phyloP scores from a whole-genome alignment of 2,888 invertebrate species.

The Masnerella sp. region DNA sequence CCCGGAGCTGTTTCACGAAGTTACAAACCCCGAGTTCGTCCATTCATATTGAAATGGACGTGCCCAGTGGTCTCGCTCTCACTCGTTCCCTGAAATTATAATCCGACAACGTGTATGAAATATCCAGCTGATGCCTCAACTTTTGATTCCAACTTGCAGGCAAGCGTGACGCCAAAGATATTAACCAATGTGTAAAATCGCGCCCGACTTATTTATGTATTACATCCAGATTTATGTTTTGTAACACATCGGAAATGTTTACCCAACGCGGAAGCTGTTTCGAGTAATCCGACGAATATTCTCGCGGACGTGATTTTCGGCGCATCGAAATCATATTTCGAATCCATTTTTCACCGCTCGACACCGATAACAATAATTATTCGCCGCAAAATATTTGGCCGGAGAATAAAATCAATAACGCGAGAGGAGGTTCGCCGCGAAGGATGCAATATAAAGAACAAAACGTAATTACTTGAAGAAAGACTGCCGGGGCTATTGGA shows the following conservation, averaged over 20 bases:
- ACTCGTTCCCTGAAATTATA: slow-evolving; percentile 25
- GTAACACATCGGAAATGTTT: slow-evolving; percentile 5
- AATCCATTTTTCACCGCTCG: too few species aligned
- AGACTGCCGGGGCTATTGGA: slow-evolving; percentile 47
- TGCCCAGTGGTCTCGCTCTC: slow-evolving; percentile 15
- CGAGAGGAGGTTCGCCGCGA: slow-evolving; percentile 14
- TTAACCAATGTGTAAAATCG: slow-evolving; percentile 21
- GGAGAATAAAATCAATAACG: slow-evolving; percentile 34
- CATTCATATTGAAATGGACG: slow-evolving; percentile 54
- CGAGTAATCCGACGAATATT: not conserved
- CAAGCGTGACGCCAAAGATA: slow-evolving; percentile 18
- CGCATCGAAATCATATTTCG: too few species aligned
- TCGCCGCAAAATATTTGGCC: slow-evolving; percentile 5
- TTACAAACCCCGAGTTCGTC: slow-evolving; percentile 27
- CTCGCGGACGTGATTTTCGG: too few species aligned
- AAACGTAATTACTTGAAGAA: slow-evolving; percentile 49
- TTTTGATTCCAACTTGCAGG: slow-evolving; percentile 19
- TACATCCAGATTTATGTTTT: slow-evolving; percentile 10
- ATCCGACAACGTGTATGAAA: slow-evolving; percentile 39
- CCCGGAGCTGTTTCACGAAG: slow-evolving; percentile 28
- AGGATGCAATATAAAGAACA: slow-evolving; percentile 41
- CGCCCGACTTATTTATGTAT: slow-evolving; percentile 21
- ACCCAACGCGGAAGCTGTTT: not conserved
- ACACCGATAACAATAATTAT: too few species aligned
- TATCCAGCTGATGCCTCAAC: slow-evolving; percentile 26